These are phyloP conservation scores for Colossoma macropomum DNA, from an alignment of 2,113 vertebrate genomes.

Conservation along the genomic window DNA sequence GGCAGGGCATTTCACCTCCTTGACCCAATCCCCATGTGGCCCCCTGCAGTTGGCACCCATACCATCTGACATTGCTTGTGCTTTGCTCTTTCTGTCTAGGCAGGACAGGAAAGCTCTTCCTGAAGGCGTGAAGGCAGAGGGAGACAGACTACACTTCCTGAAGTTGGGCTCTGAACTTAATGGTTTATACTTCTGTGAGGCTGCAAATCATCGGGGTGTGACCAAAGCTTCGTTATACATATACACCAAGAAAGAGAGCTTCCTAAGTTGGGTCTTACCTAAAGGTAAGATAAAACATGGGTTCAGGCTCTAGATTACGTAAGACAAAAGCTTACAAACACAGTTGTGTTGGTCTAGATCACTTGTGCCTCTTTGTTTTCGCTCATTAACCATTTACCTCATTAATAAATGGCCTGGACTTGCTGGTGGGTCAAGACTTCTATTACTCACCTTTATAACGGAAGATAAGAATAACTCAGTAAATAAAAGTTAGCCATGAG, in stretches of 20 bases:
- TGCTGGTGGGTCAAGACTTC: too few species aligned
- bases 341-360: background rate
- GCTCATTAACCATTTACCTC: too few species aligned
- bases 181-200: background rate
- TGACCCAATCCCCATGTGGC: too few species aligned
- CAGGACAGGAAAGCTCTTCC: background rate
- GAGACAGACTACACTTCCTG: background rate
- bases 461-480: too few species aligned
- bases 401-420: background rate
- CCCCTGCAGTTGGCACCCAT: background rate
- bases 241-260: background rate
- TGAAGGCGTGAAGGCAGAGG: background rate
- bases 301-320: background rate
- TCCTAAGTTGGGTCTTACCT: background rate
- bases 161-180: background rate
- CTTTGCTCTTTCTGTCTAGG: background rate
- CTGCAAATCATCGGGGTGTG: slow-evolving; percentile 19
- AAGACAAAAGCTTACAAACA: background rate
- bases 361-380: background rate
- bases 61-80: background rate
- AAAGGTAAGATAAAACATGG: background rate
- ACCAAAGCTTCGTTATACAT: background rate
- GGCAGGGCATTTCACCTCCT: too few species aligned
- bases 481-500: too few species aligned
- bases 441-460: too few species aligned